Evolutionary conservation across 2,797 vertebrate genomes (phyloP).

Genomic region (Oreortyx pictus): DNA sequence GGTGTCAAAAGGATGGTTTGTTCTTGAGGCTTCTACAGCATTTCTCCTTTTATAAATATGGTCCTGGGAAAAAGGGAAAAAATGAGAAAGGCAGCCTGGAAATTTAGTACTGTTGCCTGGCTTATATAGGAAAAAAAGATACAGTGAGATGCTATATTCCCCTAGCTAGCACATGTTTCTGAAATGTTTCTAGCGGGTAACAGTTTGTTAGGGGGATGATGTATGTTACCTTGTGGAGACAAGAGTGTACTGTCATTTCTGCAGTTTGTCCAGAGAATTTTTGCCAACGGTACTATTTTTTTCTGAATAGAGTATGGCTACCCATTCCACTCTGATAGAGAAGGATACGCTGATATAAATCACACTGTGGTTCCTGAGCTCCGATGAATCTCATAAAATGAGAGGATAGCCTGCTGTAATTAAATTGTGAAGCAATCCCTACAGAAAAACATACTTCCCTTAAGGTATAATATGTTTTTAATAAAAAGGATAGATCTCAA

Average conservation of each 20-base stretch:
- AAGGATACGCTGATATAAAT: slow-evolving; percentile 48
- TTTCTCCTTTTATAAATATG: slow-evolving; percentile 21
- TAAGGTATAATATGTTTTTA: slow-evolving; percentile 70
- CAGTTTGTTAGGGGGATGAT: slow-evolving; percentile 62
- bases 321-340: slow-evolving; percentile 49
- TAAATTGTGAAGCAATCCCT: slow-evolving; percentile 55
- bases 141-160: slow-evolving; percentile 28
- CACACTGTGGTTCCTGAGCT: slow-evolving; percentile 41
- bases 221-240: slow-evolving; percentile 27
- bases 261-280: slow-evolving; percentile 41
- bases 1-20: not conserved
- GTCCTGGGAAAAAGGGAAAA: not conserved
- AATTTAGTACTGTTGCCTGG: slow-evolving; percentile 22
- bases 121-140: not conserved
- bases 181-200: slow-evolving; percentile 39
- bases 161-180: slow-evolving; percentile 28
- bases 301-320: slow-evolving; percentile 34
- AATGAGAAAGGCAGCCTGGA: not conserved
- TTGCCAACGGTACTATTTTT: slow-evolving; percentile 50
- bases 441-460: slow-evolving; percentile 43
- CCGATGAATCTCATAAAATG: slow-evolving; percentile 56
- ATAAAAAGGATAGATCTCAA: slow-evolving; percentile 59
- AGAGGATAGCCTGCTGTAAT: slow-evolving; percentile 60
- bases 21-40: not conserved
- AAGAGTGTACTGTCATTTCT: slow-evolving; percentile 44